Evolutionary conservation across 2,888 invertebrate species (phyloP).

Genomic region (Eristalis pertinax): DNA sequence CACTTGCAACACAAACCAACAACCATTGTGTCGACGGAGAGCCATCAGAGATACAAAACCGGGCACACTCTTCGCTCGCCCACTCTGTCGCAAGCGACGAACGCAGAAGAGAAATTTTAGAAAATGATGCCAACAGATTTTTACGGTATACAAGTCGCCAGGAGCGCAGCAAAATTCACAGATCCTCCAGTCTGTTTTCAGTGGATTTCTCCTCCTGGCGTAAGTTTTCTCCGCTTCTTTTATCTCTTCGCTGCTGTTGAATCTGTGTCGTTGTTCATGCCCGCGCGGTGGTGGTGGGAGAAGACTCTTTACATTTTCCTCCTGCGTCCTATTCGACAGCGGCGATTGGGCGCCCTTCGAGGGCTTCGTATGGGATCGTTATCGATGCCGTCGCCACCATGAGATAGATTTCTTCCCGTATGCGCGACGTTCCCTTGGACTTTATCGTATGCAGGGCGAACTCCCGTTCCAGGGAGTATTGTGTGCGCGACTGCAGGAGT

Average conservation of each 20-base stretch:
- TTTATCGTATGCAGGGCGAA: neutral
- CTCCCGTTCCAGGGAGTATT: slow-evolving; percentile 53
- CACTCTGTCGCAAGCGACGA: neutral
- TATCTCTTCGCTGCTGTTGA: slow-evolving; percentile 2
- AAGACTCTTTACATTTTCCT: neutral
- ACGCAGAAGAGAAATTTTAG: slow-evolving; percentile 61
- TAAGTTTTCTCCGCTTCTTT: slow-evolving; percentile 19
- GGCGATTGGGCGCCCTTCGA: slow-evolving; percentile 13
- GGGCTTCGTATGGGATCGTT: slow-evolving; percentile 21
- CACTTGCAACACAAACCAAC: neutral
- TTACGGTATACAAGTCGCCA: slow-evolving; percentile 69
- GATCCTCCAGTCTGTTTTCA: slow-evolving; percentile 2
- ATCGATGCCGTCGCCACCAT: neutral
- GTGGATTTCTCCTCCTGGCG: slow-evolving; percentile 4
- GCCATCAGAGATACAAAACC: neutral
- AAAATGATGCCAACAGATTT: slow-evolving; percentile 73
- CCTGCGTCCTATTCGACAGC: neutral
- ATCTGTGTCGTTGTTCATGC: neutral
- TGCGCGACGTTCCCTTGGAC: neutral
- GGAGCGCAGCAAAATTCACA: slow-evolving; percentile 61
- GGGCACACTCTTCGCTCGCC: neutral
- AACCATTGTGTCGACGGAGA: neutral
- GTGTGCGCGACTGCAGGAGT: slow-evolving; percentile 43
- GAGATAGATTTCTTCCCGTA: neutral
- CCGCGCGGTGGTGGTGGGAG: too few species aligned